Percentiles rank a stretch among this genome's conserved stretches.
These are phyloP conservation scores for Itoplectis maculator DNA, from an alignment of 2,888 invertebrate species.

Conservation along the genomic window DNA sequence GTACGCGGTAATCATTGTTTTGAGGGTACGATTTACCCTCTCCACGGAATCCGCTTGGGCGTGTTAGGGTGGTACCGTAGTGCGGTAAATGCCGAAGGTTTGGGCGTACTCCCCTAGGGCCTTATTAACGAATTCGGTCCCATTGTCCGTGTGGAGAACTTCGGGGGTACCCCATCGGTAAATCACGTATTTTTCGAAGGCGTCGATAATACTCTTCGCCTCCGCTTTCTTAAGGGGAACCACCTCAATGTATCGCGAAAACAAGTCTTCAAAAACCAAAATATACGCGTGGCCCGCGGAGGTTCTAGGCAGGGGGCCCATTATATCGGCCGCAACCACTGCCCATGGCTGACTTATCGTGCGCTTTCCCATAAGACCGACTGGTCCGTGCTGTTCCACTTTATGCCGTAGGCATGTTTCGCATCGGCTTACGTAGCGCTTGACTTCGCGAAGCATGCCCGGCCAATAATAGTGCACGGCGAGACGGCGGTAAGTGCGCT, in stretches of 20 bases:
- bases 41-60: neutral
- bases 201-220: no score
- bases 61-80: neutral
- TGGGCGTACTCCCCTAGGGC: conserved; percentile 28
- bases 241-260: no score
- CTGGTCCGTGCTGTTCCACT: conserved; percentile 40
- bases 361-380: conserved; percentile 63
- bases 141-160: conserved; percentile 66
- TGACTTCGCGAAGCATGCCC: conserved; percentile 58
- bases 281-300: no score
- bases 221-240: no score
- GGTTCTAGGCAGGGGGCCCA: no score
- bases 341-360: conserved; percentile 54
- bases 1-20: conserved; percentile 14
- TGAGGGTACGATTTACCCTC: conserved; percentile 18
- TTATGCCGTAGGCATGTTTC: conserved; percentile 67
- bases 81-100: conserved; percentile 18
- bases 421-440: conserved; percentile 66
- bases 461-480: conserved; percentile 68
- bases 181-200: no score
- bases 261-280: no score
- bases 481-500: conserved; percentile 53
- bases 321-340: no score
- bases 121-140: conserved; percentile 60
- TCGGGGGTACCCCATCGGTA: conserved; percentile 40